Evolutionary conservation across 2,113 vertebrate species (phyloP).

Genomic region (Abramis brama): DNA sequence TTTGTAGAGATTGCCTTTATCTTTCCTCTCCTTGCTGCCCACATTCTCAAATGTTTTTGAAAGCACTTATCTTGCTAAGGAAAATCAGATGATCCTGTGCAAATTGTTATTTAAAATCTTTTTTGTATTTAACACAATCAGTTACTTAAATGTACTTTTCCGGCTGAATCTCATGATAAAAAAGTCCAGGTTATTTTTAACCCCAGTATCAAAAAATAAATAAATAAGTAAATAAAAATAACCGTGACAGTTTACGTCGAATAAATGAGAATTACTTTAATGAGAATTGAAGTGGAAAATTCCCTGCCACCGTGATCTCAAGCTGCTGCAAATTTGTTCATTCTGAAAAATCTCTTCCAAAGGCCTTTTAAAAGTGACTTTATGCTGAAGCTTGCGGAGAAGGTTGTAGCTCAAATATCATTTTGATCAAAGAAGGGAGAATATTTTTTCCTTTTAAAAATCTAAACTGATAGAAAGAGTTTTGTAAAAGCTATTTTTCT

Average conservation of each 20-base stretch:
- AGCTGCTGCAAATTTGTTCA: slow-evolving; percentile 40
- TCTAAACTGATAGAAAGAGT: slow-evolving; percentile 55
- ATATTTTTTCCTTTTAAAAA: slow-evolving; percentile 70
- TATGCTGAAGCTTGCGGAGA: slow-evolving; percentile 51
- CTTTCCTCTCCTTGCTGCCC: slow-evolving; percentile 31
- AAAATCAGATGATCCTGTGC: neutral
- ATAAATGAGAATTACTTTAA: neutral
- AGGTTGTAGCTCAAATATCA: slow-evolving; percentile 32
- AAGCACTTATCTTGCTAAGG: neutral
- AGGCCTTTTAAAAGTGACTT: slow-evolving; percentile 42
- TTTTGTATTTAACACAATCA: neutral
- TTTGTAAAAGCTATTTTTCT: slow-evolving; percentile 45
- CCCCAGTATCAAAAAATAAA: neutral
- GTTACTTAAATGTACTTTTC: neutral
- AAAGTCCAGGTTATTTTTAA: neutral
- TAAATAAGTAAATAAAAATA: neutral
- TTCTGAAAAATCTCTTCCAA: slow-evolving; percentile 45
- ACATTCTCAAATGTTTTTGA: slow-evolving; percentile 7
- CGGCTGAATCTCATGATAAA: neutral
- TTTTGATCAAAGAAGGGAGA: slow-evolving; percentile 73
- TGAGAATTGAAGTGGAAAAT: neutral
- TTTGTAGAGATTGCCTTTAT: slow-evolving; percentile 81
- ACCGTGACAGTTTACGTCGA: neutral
- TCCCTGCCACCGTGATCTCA: slow-evolving; percentile 15
- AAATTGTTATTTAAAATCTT: neutral